phyloP scores from a whole-genome alignment of 2,888 invertebrate species.

The Drosophila bunnanda region DNA sequence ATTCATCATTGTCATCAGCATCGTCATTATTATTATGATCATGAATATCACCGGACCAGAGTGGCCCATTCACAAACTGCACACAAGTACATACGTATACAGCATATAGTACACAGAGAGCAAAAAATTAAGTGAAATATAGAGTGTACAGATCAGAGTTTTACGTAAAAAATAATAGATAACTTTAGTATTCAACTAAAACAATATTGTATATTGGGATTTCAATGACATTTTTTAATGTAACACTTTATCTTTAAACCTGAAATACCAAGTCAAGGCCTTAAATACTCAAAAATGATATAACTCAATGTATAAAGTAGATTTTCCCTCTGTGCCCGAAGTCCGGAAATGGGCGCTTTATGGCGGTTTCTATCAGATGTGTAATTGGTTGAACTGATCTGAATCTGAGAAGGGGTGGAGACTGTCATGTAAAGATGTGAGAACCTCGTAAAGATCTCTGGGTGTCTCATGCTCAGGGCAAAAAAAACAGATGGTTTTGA shows the following conservation, averaged over 20 bases:
- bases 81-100: slow-evolving; percentile 1
- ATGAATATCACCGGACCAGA: slow-evolving; percentile 24
- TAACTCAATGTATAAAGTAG: background rate
- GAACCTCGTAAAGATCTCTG: background rate
- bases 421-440: background rate
- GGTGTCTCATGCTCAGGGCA: background rate
- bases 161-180: too few relatives aligned
- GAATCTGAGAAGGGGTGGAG: slow-evolving; percentile 5
- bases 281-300: background rate
- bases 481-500: too few relatives aligned
- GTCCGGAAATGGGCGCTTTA: slow-evolving; percentile 78
- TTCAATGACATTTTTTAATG: background rate
- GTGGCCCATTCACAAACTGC: slow-evolving; percentile 41
- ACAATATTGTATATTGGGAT: background rate
- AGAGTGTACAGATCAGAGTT: background rate
- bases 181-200: background rate
- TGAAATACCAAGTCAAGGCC: background rate
- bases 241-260: background rate
- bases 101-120: background rate
- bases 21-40: slow-evolving; percentile 41
- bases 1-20: slow-evolving; percentile 69
- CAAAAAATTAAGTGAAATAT: background rate
- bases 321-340: slow-evolving; percentile 16
- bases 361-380: too few relatives aligned
- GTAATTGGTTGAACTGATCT: slow-evolving; percentile 36